Evolutionary conservation across 1,140 invertebrate species (phyloP), one percentile per base, ranked within the genome.

Genomic region (Diorhabda carinulata): DNA sequence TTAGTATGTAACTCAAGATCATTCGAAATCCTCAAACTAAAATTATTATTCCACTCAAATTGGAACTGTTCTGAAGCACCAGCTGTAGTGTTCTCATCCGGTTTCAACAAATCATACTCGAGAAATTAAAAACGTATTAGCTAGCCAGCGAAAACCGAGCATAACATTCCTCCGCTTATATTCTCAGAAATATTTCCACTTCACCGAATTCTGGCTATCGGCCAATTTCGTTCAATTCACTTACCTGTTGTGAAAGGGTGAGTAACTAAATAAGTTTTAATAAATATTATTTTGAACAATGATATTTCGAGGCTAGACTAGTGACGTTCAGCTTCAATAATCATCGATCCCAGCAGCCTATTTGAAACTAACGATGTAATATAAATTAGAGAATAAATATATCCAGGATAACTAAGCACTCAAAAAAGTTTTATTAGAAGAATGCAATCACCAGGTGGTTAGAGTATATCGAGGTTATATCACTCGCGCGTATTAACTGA

Each of bases 331-430:
- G 59, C 65, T 74, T 72, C 76, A 78, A 77, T 76, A 76, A 74
- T 73, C 77, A 80, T 80, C 79, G 78, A 79, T 80, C 78, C 47
- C 6, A 52, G n/a, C 47, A 52, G 78, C 65, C 40, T 62, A 70
- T 44, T 76, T 67, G 25, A 4, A 70, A 67, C 70, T 72, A 70
- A 73, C 71, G 69, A 69, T 60, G 66, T 57, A 44, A 59, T 62
- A 67, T 59, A 65, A 40, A n/a, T 56, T 57, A 9, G 59, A 57
- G 57, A 25, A 8, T 10, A 64, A 70, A 68, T 68, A 69, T 59
- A 64, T 70, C 64, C 64, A 66, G 63, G 67, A 69, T 57, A 7
- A n/a, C 40, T 8, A 40, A 43, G 45, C n/a, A 63, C 57, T 45
- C 47, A 43, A 42, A 59, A 44, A 25, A 47, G 57, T 60, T 68